A percentile compares a stretch with the other conserved stretches of the same genome.
Evolutionary conservation across 2,797 vertebrate genomes (phyloP).

Genomic region (Gephyroberyx darwinii): DNA sequence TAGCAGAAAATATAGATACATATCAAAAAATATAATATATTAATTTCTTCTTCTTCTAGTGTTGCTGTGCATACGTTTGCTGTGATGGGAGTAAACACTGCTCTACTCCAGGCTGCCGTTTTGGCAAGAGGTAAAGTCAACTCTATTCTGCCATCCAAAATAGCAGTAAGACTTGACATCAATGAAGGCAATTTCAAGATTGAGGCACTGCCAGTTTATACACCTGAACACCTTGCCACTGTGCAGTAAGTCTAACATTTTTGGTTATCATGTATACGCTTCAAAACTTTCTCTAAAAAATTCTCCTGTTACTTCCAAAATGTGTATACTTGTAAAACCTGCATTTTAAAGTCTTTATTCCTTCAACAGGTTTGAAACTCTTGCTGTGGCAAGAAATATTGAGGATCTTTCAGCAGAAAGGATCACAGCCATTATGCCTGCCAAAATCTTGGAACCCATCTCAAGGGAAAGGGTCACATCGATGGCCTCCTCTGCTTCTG

Average conservation of each 20-base stretch:
- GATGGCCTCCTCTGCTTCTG: slow-evolving; percentile 18
- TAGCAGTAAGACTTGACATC: slow-evolving; percentile 71
- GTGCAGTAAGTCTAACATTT: slow-evolving; percentile 72
- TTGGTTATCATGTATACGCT: neutral
- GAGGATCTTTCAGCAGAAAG: slow-evolving; percentile 76
- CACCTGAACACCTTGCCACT: slow-evolving; percentile 76
- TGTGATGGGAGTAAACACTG: slow-evolving; percentile 83
- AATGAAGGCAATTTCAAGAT: slow-evolving; percentile 82
- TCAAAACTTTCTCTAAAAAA: slow-evolving; percentile 2
- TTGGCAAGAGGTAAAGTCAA: slow-evolving; percentile 72
- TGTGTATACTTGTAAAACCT: neutral
- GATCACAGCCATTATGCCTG: slow-evolving; percentile 78
- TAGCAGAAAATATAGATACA: neutral
- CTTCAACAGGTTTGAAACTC: slow-evolving; percentile 80
- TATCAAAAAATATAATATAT: slow-evolving; percentile 9
- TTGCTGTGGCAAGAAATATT: slow-evolving; percentile 83
- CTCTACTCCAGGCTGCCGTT: slow-evolving; percentile 78
- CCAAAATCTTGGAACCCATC: slow-evolving; percentile 31
- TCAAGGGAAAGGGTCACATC: slow-evolving; percentile 69
- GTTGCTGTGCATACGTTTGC: slow-evolving; percentile 80
- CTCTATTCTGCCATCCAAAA: slow-evolving; percentile 72
- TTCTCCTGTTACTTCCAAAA: neutral
- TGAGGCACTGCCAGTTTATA: slow-evolving; percentile 75
- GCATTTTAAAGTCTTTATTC: slow-evolving; percentile 7
- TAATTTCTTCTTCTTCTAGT: slow-evolving; percentile 65